Percentiles rank a stretch among this genome's conserved stretches.
phyloP scores from a whole-genome alignment of 1,140 invertebrate species.

The Ylistrum balloti region DNA sequence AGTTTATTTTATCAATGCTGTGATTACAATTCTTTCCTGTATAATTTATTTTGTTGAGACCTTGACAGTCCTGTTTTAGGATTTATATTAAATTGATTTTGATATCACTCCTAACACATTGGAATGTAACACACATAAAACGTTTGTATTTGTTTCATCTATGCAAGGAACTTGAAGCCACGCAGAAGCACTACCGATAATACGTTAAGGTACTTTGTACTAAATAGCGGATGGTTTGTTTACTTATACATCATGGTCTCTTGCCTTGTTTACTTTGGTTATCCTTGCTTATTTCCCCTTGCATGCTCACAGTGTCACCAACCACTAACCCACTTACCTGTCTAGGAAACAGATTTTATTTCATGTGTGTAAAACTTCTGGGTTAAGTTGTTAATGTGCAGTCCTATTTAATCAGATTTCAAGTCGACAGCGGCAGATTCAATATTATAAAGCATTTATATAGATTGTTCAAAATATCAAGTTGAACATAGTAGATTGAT shows the following conservation, averaged over 20 bases:
- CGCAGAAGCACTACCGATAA: slow-evolving; percentile 46
- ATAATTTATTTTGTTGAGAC: too few relatives aligned
- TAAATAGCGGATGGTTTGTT: background rate
- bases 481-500: too few relatives aligned
- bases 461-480: too few relatives aligned
- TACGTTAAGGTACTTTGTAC: slow-evolving; percentile 44
- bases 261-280: background rate
- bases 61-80: too few relatives aligned
- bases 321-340: background rate
- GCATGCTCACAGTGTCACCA: background rate
- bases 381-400: background rate
- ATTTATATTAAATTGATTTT: background rate
- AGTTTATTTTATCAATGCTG: background rate
- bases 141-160: background rate
- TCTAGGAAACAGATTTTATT: background rate
- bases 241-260: background rate
- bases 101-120: too few relatives aligned
- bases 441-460: too few relatives aligned
- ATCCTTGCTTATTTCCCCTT: slow-evolving; percentile 1
- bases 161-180: slow-evolving; percentile 52
- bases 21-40: background rate
- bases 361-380: background rate
- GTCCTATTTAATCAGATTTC: too few relatives aligned
- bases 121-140: background rate
- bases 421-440: too few relatives aligned